Percentiles rank a stretch among this genome's conserved stretches.
phyloP scores from a whole-genome alignment of 2,888 invertebrate species.

The Tenthredo livida region DNA sequence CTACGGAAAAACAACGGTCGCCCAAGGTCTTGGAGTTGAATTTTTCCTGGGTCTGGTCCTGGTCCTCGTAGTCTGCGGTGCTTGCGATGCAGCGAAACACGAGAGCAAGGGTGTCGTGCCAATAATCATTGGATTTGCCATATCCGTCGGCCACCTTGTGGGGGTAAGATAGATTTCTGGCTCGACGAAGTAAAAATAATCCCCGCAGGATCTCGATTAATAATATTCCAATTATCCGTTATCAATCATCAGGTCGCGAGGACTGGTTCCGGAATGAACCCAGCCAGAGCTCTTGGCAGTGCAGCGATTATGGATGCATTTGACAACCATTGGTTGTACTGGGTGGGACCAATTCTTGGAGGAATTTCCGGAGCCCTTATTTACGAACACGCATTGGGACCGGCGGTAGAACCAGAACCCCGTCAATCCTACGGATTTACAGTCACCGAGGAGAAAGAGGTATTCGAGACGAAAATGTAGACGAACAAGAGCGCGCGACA shows the following conservation, averaged over 20 bases:
- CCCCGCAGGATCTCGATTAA: neutral
- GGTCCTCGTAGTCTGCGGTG: slow-evolving; percentile 93
- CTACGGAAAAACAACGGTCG: slow-evolving; percentile 81
- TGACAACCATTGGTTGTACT: slow-evolving; percentile 94
- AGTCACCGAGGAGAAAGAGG: slow-evolving; percentile 78
- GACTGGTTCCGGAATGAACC: slow-evolving; percentile 96
- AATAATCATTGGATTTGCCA: slow-evolving; percentile 92
- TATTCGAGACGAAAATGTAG: slow-evolving; percentile 60
- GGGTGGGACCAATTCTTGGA: slow-evolving; percentile 92
- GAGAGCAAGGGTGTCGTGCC: slow-evolving; percentile 92
- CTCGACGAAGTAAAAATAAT: neutral
- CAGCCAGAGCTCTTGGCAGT: slow-evolving; percentile 93
- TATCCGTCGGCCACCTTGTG: slow-evolving; percentile 91
- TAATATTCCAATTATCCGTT: neutral
- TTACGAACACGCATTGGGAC: slow-evolving; percentile 82
- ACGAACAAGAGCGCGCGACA: neutral
- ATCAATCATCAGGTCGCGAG: slow-evolving; percentile 78
- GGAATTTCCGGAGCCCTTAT: slow-evolving; percentile 88
- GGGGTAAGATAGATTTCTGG: slow-evolving; percentile 83
- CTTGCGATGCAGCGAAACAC: slow-evolving; percentile 88
- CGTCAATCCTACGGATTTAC: slow-evolving; percentile 74
- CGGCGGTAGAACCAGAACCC: slow-evolving; percentile 72
- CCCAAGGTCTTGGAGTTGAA: slow-evolving; percentile 94
- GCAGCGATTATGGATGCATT: slow-evolving; percentile 90
- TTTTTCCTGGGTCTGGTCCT: slow-evolving; percentile 94